Evolutionary conservation across 1,140 invertebrate genomes (phyloP).

Genomic region (Ceratosolen solmsi): DNA sequence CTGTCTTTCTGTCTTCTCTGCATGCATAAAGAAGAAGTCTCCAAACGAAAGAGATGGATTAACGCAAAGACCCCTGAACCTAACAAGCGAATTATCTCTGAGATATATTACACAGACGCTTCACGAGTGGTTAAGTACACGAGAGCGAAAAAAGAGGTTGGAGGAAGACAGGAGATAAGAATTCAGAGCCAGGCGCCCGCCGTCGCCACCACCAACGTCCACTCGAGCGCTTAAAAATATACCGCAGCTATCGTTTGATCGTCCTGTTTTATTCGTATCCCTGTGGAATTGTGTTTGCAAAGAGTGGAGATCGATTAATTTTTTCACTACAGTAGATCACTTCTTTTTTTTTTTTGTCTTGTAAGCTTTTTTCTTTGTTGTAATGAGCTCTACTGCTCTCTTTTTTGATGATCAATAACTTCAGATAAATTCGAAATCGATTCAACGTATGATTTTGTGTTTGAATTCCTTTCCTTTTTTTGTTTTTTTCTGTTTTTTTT

Average conservation of each 20-base stretch:
- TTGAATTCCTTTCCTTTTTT: no score
- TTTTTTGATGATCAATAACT: neutral
- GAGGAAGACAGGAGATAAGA: slow-evolving; percentile 14
- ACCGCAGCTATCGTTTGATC: slow-evolving; percentile 10
- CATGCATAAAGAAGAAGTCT: slow-evolving; percentile 7
- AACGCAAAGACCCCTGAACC: slow-evolving; percentile 58
- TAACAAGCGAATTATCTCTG: slow-evolving; percentile 67
- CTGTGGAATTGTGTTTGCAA: neutral
- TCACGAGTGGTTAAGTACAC: slow-evolving; percentile 67
- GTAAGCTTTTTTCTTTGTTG: neutral
- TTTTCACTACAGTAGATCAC: neutral
- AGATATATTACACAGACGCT: slow-evolving; percentile 64
- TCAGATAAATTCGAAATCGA: neutral
- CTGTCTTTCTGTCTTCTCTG: neutral
- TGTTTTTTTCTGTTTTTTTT: no score
- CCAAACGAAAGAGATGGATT: slow-evolving; percentile 57
- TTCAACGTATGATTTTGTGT: no score
- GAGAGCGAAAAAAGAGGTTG: slow-evolving; percentile 45
- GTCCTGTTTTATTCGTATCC: neutral
- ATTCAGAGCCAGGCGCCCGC: neutral
- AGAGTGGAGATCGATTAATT: slow-evolving; percentile 28
- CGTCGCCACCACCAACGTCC: neutral
- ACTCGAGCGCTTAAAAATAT: slow-evolving; percentile 10
- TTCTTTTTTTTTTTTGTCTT: neutral
- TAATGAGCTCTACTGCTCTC: neutral